Evolutionary conservation across 2,113 vertebrate genomes (phyloP), one percentile per base, ranked within the genome.

Genomic region (Merops nubicus): DNA sequence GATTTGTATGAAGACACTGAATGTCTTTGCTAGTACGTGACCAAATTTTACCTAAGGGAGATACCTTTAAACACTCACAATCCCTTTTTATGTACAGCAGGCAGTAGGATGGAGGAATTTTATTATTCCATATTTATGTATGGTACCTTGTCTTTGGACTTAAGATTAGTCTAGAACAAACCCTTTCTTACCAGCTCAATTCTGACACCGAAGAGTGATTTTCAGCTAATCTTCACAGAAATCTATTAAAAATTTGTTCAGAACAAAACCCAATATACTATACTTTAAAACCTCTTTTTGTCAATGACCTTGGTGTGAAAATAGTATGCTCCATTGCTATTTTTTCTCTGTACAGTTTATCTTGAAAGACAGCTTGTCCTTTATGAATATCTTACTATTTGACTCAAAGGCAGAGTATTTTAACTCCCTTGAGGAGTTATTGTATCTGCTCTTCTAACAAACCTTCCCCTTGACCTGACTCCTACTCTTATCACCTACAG

Each of bases 401-500:
- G 65, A 85, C 53, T 91, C 72, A 68, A 81, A 93, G 56, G 48
- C 38, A 21, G 59, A 86, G 80, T 63, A 72, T 95, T 88, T 94
- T 64, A 95, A 51, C 60, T 93, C 83, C 22, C 45, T 29, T 81
- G 43, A 81, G 77, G 82, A 70, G 75, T 95, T 96, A 59, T 75
- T 92, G 68, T 89, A 95, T 95, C 48, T 80, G 51, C 40, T 90
- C 56, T 95, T 81, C 51, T 64, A 92, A 60, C 40, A 40, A 45
- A 77, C 48, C 53, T 26, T 96, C 95, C 68, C 87, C 92, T 96
- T 96, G 94, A 96, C 76, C 93, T 95, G 47, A 36, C 56, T 96
- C 80, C 76, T 56, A 78, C 51, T 59, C 51, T 86, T 7, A 3
- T 29, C 59, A 95, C 54, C 60, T 64, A 64, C 51, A 81, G 47